A percentile compares a stretch with the other conserved stretches of the same genome.
Evolutionary conservation across 2,113 vertebrate species (phyloP).

Genomic region (Psilopsiagon aurifrons): DNA sequence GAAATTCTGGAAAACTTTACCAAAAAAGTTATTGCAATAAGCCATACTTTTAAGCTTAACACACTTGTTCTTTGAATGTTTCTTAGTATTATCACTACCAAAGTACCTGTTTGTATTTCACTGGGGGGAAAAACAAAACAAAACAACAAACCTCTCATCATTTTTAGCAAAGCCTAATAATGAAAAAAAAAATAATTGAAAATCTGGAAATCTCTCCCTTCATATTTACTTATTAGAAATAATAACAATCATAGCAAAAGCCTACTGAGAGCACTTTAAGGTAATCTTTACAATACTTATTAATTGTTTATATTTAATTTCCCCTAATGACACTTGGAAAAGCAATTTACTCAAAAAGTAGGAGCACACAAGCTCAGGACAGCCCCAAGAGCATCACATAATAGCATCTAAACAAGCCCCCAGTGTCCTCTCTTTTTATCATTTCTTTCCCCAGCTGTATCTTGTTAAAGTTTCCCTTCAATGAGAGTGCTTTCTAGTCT

Average conservation of each 20-base stretch:
- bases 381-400: background rate
- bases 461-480: background rate
- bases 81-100: background rate
- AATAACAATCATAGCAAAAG: background rate
- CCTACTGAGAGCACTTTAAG: background rate
- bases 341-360: background rate
- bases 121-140: too few species aligned
- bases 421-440: background rate
- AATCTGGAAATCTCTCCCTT: background rate
- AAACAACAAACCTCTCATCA: background rate
- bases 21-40: background rate
- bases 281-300: background rate
- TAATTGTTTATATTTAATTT: conserved; percentile 7
- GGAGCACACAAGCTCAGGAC: background rate
- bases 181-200: background rate
- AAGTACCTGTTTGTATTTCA: background rate
- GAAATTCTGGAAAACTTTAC: background rate
- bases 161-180: background rate
- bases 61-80: background rate
- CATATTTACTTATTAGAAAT: background rate
- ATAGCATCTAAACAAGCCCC: background rate
- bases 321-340: background rate
- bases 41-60: background rate
- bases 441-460: background rate
- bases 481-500: background rate